Evolutionary conservation across 2,113 vertebrate species (phyloP).

Genomic region (Hypanus sabinus): DNA sequence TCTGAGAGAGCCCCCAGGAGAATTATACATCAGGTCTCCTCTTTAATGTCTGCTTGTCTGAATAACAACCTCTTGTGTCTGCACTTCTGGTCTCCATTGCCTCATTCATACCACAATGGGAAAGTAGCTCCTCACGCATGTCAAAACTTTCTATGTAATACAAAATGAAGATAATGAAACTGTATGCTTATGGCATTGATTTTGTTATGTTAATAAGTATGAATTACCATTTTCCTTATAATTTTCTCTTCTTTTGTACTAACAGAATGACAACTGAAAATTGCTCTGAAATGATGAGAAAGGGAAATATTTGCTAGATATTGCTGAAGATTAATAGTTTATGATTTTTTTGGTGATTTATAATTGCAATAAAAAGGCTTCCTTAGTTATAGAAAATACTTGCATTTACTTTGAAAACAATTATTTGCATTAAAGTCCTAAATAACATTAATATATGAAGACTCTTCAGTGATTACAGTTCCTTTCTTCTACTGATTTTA

Average conservation of each 20-base stretch:
- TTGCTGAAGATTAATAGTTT: neutral
- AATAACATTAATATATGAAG: neutral
- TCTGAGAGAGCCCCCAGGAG: too few relatives aligned
- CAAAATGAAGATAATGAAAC: neutral
- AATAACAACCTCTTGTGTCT: too few relatives aligned
- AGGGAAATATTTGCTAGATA: neutral
- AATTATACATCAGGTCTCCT: too few relatives aligned
- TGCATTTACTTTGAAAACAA: neutral
- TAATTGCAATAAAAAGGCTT: too few relatives aligned
- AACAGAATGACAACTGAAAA: too few relatives aligned
- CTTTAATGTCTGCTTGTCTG: too few relatives aligned
- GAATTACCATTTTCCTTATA: neutral
- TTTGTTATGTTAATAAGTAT: neutral
- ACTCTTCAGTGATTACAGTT: neutral
- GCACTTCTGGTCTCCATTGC: too few relatives aligned
- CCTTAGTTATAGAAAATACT: neutral
- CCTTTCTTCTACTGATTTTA: neutral
- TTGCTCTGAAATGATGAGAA: neutral
- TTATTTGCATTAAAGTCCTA: neutral
- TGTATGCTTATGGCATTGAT: neutral
- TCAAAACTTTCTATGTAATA: neutral
- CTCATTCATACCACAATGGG: too few relatives aligned
- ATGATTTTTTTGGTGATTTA: too few relatives aligned
- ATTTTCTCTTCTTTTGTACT: neutral
- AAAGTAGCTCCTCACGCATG: neutral